These are phyloP conservation scores for Tragelaphus oryx DNA, from an alignment of 2,797 vertebrate species.

Conservation along the genomic window DNA sequence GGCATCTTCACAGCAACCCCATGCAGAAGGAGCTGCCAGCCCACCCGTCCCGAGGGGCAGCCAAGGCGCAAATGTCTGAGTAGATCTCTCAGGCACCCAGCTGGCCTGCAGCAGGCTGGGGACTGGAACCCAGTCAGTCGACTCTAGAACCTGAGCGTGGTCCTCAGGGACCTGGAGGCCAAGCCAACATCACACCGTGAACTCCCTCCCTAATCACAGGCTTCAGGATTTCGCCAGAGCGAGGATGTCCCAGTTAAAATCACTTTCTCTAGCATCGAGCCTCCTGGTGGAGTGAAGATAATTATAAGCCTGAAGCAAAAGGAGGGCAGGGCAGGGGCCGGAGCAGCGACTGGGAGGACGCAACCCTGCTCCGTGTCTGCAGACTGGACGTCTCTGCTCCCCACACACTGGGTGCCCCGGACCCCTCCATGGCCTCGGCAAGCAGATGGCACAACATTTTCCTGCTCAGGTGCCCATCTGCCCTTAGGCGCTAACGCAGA, in stretches of 20 bases:
- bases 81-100: neutral
- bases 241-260: too few species aligned
- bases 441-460: neutral
- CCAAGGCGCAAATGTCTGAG: neutral
- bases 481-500: neutral
- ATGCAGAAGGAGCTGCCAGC: neutral
- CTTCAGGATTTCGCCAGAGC: too few species aligned
- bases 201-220: neutral
- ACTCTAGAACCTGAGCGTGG: neutral
- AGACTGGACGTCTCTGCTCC: neutral
- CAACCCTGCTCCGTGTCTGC: neutral
- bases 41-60: too few species aligned
- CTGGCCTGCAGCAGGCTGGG: neutral
- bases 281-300: neutral
- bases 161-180: neutral
- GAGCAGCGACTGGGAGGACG: accelerated
- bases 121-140: too few species aligned
- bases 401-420: neutral
- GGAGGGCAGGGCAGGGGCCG: neutral
- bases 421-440: accelerated
- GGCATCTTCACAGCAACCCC: neutral
- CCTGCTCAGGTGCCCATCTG: neutral
- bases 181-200: neutral
- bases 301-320: neutral
- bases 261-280: neutral